phyloP scores from a whole-genome alignment of 1,140 invertebrate genomes.

The Branchinecta lindahli region DNA sequence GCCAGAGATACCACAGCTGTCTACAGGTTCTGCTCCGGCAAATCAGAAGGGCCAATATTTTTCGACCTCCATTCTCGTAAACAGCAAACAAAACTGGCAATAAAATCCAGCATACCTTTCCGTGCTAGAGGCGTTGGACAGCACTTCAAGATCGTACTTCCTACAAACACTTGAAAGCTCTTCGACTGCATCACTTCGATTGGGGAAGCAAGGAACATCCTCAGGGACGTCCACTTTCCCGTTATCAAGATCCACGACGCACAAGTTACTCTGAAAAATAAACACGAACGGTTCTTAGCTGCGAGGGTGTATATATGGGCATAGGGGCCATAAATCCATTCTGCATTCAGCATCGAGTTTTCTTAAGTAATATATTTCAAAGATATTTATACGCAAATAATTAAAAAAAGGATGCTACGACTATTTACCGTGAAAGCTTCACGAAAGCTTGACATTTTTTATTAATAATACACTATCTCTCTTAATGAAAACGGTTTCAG shows the following conservation, averaged over 20 bases:
- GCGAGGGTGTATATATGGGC: too few relatives aligned
- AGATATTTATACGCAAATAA: slow-evolving; percentile 26
- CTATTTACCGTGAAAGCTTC: too few relatives aligned
- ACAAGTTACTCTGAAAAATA: slow-evolving; percentile 55
- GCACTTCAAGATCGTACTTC: slow-evolving; percentile 43
- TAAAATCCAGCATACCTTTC: not conserved
- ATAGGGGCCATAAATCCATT: too few relatives aligned
- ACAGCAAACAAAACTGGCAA: not conserved
- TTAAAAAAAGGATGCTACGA: too few relatives aligned
- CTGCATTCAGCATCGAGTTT: too few relatives aligned
- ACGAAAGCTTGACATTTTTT: too few relatives aligned
- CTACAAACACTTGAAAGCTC: slow-evolving; percentile 67
- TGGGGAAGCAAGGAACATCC: slow-evolving; percentile 83
- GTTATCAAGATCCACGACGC: slow-evolving; percentile 90
- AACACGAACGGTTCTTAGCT: not conserved
- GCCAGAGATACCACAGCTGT: too few relatives aligned
- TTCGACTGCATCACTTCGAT: slow-evolving; percentile 63
- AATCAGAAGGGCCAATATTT: too few relatives aligned
- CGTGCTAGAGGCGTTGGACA: not conserved
- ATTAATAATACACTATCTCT: too few relatives aligned
- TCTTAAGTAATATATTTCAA: slow-evolving; percentile 19
- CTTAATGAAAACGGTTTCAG: too few relatives aligned
- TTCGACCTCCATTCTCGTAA: too few relatives aligned
- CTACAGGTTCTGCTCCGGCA: too few relatives aligned
- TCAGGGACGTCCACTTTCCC: slow-evolving; percentile 82